phyloP scores from a whole-genome alignment of 2,797 vertebrate species.

The Cetoscarus ocellatus region DNA sequence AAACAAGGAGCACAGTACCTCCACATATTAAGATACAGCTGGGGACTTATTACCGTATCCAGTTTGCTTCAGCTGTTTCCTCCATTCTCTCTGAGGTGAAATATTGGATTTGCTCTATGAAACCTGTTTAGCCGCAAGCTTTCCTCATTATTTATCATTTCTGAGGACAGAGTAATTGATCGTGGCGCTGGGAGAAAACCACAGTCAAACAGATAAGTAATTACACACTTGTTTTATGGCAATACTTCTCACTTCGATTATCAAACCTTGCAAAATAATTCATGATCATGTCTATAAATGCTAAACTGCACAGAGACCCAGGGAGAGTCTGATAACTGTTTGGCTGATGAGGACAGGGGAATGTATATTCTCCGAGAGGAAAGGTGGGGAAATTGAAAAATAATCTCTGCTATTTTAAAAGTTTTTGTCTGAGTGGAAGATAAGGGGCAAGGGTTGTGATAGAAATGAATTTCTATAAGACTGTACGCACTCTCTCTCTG shows the following conservation, averaged over 20 bases:
- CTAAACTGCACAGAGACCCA: constrained; percentile 51
- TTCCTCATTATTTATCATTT: constrained; percentile 77
- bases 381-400: constrained; percentile 77
- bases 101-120: constrained; percentile 71
- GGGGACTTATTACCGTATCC: constrained; percentile 67
- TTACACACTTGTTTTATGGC: constrained; percentile 70
- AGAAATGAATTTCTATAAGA: constrained; percentile 39
- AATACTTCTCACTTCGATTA: constrained; percentile 61
- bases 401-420: constrained; percentile 70
- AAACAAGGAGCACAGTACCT: constrained; percentile 27
- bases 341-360: constrained; percentile 61
- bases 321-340: constrained; percentile 66
- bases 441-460: constrained; percentile 59
- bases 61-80: constrained; percentile 66
- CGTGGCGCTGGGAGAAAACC: constrained; percentile 68
- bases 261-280: constrained; percentile 53
- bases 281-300: constrained; percentile 63
- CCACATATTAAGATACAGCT: constrained; percentile 61
- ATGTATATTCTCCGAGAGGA: constrained; percentile 56
- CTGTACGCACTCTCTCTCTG: constrained; percentile 29
- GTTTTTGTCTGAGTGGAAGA: constrained; percentile 68
- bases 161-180: constrained; percentile 78
- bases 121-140: constrained; percentile 71
- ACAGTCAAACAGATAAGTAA: constrained; percentile 74
- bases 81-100: constrained; percentile 62